Evolutionary conservation across 2,888 invertebrate genomes (phyloP).

Genomic region (Galeruca laticollis): DNA sequence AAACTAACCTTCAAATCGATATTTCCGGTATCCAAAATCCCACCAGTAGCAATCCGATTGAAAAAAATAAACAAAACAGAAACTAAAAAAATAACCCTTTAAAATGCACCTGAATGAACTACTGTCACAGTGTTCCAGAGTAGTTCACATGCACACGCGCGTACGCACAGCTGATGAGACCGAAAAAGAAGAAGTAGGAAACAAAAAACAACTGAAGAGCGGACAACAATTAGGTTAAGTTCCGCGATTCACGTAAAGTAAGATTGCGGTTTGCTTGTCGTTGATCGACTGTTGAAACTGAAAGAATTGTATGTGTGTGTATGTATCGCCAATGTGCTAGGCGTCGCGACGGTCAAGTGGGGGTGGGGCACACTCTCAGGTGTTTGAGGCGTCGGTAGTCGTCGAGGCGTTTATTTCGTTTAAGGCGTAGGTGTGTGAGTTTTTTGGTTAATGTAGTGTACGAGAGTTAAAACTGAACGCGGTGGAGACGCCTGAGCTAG

Average conservation of each 20-base stretch:
- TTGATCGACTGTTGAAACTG: slow-evolving; percentile 39
- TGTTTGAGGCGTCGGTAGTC: slow-evolving; percentile 67
- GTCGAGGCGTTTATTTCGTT: slow-evolving; percentile 52
- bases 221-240: slow-evolving; percentile 24
- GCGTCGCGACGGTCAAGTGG: slow-evolving; percentile 62
- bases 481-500: slow-evolving; percentile 73
- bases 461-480: slow-evolving; percentile 50
- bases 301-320: slow-evolving; percentile 28
- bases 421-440: slow-evolving; percentile 33
- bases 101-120: slow-evolving; percentile 37
- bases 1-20: slow-evolving; percentile 32
- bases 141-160: slow-evolving; percentile 39
- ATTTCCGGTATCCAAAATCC: slow-evolving; percentile 22
- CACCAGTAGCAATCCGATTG: slow-evolving; percentile 6
- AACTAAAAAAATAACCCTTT: slow-evolving; percentile 21
- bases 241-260: slow-evolving; percentile 30
- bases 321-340: slow-evolving; percentile 59
- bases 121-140: slow-evolving; percentile 31
- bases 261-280: slow-evolving; percentile 37
- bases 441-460: slow-evolving; percentile 24
- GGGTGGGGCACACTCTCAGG: slow-evolving; percentile 72
- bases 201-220: slow-evolving; percentile 30
- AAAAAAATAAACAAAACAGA: slow-evolving; percentile 10
- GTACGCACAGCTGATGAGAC: slow-evolving; percentile 38
- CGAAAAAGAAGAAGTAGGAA: slow-evolving; percentile 22